Evolutionary conservation across 2,797 vertebrate species (phyloP), one percentile per base, ranked within the genome.

Genomic region (Mallotus villosus): DNA sequence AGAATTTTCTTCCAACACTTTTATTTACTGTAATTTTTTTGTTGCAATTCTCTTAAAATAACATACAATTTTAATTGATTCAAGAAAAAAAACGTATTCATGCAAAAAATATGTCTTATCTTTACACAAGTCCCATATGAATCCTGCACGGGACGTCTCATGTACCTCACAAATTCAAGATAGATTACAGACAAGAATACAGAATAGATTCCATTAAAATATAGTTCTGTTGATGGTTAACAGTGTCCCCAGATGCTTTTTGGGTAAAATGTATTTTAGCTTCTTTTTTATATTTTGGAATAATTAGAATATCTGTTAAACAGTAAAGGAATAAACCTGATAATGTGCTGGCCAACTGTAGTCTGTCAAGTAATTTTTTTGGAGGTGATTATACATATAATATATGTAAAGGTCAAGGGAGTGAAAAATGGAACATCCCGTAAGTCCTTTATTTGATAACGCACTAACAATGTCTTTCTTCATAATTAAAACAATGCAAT

Each of bases 61-160:
- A 88, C 90, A 87, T 91, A 89, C 84, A 82, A 14, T 73, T 86
- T 88, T 87, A 83, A 92, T 85, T 85, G 90, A 89, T 88, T 90
- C 90, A 93, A 87, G 86, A 87, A 90, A 73, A 55, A 55, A 55
- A 55, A 87, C 79, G 72, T 85, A 91, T 88, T 93, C 94, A 94
- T 93, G 94, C 90, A 90, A 83, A 84, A 91, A 83, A 83, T 74
- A 32, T 85, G 77, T 81, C 83, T 85, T 81, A 88, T 85, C 86
- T 88, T 82, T 84, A 74, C 78, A 84, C 79, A 82, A 79, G 77
- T 91, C 87, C 85, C 82, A 85, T 83, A 88, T 90, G 91, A 90
- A 92, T 90, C 92, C 92, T 94, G 90, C 93, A 93, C 92, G 87
- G 92, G 91, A 90, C 90, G 86, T 88, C 83, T 73, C 88, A 78